Conservation (phyloP, 2,113 vertebrate species). For the Tor tambroides region DNA sequence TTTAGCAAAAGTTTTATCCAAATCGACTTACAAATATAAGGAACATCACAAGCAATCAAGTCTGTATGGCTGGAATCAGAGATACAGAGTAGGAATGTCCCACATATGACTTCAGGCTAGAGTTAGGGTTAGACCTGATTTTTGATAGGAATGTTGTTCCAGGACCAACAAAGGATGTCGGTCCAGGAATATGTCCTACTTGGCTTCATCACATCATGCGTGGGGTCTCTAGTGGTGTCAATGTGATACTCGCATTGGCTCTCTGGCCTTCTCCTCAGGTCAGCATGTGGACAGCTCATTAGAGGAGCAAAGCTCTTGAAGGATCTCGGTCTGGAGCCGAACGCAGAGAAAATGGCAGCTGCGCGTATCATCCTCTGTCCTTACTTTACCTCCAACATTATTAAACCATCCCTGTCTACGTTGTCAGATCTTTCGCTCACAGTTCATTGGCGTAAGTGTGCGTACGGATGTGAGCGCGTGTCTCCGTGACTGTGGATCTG, state of each 20-base stretch:
- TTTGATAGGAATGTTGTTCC: slow-evolving; percentile 3
- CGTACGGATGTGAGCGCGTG: background rate
- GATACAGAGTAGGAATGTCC: background rate
- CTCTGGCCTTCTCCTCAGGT: background rate
- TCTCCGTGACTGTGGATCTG: background rate
- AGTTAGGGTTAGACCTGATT: background rate
- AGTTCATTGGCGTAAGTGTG: slow-evolving; percentile 8
- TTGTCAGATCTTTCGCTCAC: slow-evolving; percentile 27
- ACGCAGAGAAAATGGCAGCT: slow-evolving; percentile 10
- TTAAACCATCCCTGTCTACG: background rate
- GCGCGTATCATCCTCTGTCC: slow-evolving; percentile 15
- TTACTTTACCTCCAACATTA: slow-evolving; percentile 41
- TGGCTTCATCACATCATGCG: slow-evolving; percentile 4
- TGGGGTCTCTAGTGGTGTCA: slow-evolving; percentile 9
- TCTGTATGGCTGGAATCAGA: background rate
- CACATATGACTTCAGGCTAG: background rate
- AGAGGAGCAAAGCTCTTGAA: background rate
- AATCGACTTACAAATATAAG: background rate
- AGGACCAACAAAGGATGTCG: background rate
- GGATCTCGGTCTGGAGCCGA: slow-evolving; percentile 5
- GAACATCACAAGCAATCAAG: background rate
- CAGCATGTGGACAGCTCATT: slow-evolving; percentile 29
- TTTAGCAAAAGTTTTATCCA: background rate
- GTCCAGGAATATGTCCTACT: background rate
- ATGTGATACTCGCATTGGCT: slow-evolving; percentile 2